Base-by-base conservation (phyloP, 1,140 invertebrate genomes). In the Reticulitermes speratus region DNA sequence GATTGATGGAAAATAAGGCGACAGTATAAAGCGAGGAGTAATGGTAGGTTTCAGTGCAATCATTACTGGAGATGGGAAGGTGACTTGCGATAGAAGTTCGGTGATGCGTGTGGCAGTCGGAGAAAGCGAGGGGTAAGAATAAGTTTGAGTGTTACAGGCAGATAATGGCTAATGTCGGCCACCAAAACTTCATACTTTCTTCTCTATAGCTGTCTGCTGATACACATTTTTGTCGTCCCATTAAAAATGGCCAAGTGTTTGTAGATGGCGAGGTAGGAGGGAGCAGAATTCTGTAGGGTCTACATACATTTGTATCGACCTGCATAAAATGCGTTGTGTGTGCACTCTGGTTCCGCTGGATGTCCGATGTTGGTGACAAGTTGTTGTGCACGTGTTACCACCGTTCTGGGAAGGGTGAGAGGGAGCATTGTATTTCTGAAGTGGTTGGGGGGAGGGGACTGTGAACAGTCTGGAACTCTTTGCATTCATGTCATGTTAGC, bases 91-190 rank as follows among this genome's bases (percentile, higher is more conserved):
- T 25, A 82, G 1, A 25, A 30, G 30, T n/a, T 21, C 11, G 82
- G 32, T 25, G 30, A 45, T 83, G 23, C 3, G 11, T 44, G 82
- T 2, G 82, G 14, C 6, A 65, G 23, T 48, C 44, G 23, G 45
- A 83, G 38, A 83, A 83, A 83, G 38, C 38, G 23, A 21, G 14
- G 82, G 21, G 82, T 19, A 38, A 44, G 82, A 38, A 48, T 38
- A 83, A 45, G 82, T 83, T 83, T 83, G 21, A 83, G 82, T 45
- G 44, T 23, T 25, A 83, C 11, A 83, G 38, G 21, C 82, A 45
- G 21, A 83, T 83, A 83, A 16, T 83, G 44, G 82, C 44, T 19
- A 25, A 45, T 48, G 82, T n/a, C 3, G 44, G 82, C 38, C 44
- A 75, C 25, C 82, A 21, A 38, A 83, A 19, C 44, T 45, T 83